These are phyloP conservation scores for Pipa parva DNA, from an alignment of 2,113 vertebrate genomes.

Conservation along the genomic window DNA sequence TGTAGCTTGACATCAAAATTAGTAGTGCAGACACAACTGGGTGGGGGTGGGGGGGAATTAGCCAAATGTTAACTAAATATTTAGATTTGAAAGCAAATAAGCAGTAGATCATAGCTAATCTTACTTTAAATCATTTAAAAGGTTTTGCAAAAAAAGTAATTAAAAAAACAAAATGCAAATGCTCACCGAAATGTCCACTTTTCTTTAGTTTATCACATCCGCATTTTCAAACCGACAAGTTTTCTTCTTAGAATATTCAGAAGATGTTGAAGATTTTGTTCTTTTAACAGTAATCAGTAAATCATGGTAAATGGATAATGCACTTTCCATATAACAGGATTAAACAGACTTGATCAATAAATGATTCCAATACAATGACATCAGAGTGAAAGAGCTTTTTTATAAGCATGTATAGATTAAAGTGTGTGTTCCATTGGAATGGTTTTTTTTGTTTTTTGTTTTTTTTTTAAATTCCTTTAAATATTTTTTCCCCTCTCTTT, in stretches of 20 bases:
- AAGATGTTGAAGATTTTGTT: background rate
- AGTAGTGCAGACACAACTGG: too few relatives aligned
- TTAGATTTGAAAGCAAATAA: background rate
- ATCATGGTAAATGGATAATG: background rate
- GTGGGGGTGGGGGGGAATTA: too few relatives aligned
- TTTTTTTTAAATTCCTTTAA: constrained; percentile 38
- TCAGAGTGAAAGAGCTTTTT: constrained; percentile 78
- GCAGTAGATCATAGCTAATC: background rate
- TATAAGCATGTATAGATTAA: constrained; percentile 71
- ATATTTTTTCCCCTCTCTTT: constrained; percentile 48
- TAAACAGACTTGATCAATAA: constrained; percentile 40
- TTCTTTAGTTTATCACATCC: background rate
- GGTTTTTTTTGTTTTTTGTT: constrained; percentile 61
- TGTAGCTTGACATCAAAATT: too few relatives aligned
- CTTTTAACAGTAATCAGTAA: background rate
- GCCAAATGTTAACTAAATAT: too few relatives aligned
- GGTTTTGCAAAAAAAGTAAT: too few relatives aligned
- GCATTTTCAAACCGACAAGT: background rate
- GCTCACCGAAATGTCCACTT: background rate
- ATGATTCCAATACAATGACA: constrained; percentile 43
- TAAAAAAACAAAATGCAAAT: background rate
- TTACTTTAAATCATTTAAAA: too few relatives aligned
- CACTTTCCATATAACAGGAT: constrained; percentile 51
- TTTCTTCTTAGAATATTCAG: background rate
- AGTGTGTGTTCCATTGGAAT: constrained; percentile 69